These are phyloP conservation scores for Neodiprion pinetum DNA, from an alignment of 1,140 invertebrate species.

Conservation along the genomic window DNA sequence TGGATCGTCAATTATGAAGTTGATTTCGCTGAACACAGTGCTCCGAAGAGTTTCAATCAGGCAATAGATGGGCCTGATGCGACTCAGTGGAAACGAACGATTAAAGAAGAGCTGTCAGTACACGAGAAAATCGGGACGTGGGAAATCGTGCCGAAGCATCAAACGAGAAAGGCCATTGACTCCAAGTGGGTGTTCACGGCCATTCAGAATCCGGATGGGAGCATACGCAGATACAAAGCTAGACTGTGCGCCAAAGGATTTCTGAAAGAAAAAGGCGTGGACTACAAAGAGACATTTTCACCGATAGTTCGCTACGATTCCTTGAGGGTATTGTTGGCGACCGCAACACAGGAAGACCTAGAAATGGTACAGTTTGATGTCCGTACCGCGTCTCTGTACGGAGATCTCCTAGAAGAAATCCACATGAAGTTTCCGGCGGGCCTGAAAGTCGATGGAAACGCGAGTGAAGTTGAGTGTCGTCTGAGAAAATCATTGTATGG, in stretches of 20 bases:
- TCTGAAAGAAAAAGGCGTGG: background rate
- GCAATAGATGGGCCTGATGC: slow-evolving; percentile 13
- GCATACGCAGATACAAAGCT: background rate
- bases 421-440: slow-evolving; percentile 43
- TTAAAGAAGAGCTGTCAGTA: background rate
- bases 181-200: slow-evolving; percentile 19
- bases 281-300: slow-evolving; percentile 37
- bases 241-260: background rate
- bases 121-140: background rate
- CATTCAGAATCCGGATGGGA: slow-evolving; percentile 11
- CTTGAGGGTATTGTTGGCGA: slow-evolving; percentile 32
- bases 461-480: background rate
- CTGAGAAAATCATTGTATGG: background rate
- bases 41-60: slow-evolving; percentile 10
- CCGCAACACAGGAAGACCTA: slow-evolving; percentile 25
- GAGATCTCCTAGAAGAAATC: slow-evolving; percentile 37
- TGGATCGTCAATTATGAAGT: slow-evolving; percentile 9
- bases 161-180: slow-evolving; percentile 14
- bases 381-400: slow-evolving; percentile 47
- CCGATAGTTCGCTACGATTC: slow-evolving; percentile 34
- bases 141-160: background rate
- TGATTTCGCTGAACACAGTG: slow-evolving; percentile 14
- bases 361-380: slow-evolving; percentile 38
- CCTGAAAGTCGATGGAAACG: slow-evolving; percentile 16
- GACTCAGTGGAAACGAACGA: background rate